These are phyloP conservation scores for Carassius gibelio DNA, from an alignment of 2,113 vertebrate species.

Conservation along the genomic window DNA sequence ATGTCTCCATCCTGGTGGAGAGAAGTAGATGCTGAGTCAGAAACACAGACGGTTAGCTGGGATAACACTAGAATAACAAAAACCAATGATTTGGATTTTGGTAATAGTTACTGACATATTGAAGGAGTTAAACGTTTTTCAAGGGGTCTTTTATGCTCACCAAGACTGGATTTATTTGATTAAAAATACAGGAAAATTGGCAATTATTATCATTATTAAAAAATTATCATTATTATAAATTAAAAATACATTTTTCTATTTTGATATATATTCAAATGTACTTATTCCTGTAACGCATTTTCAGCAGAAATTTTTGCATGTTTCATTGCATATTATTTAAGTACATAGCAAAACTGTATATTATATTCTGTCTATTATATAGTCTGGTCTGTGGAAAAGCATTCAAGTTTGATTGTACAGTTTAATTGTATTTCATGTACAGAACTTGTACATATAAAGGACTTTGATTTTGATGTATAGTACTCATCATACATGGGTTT, in stretches of 20 bases:
- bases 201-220: neutral
- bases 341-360: neutral
- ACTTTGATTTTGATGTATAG: neutral
- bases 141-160: neutral
- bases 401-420: neutral
- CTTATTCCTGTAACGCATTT: neutral
- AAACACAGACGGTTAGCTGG: neutral
- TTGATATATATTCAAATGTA: neutral
- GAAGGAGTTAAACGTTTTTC: neutral
- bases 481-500: neutral
- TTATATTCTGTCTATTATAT: neutral
- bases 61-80: neutral
- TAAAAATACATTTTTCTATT: neutral
- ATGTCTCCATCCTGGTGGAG: conserved; percentile 91
- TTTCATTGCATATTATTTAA: neutral
- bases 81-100: neutral
- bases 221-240: neutral
- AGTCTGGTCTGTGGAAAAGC: neutral
- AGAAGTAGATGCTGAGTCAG: neutral
- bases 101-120: neutral
- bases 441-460: neutral
- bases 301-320: neutral
- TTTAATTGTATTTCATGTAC: neutral
- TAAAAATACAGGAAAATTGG: neutral
- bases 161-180: neutral